Evolutionary conservation across 2,113 vertebrate species (phyloP), one percentile per base, ranked within the genome.

Genomic region (Centropus bengalensis): DNA sequence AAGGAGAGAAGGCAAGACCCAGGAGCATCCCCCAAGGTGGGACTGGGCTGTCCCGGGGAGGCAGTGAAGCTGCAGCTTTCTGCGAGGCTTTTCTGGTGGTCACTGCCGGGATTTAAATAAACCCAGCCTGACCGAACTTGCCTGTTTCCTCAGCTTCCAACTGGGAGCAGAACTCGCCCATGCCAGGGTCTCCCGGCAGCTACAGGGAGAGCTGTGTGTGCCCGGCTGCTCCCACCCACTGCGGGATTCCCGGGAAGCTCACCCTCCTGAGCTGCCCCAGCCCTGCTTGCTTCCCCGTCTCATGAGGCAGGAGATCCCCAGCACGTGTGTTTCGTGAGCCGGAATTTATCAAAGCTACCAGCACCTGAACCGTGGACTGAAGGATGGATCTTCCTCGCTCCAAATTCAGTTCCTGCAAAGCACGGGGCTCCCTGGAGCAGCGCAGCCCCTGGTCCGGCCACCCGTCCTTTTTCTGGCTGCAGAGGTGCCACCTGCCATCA

Each of bases 271-370:
- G 38, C 66, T 8, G 8, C 70, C 56, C 36, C 82, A 82, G 49
- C 66, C 62, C 67, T 10, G 3, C 13, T 4, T 8, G 14, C 42
- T 40, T 38, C 76, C 49, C 38, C 44, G 5, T 4, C 38, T 13
- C 75, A 8, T 2, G 1, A 14, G 1, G 5, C 15, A 13, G 59
- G 8, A 4, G 27, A 67, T 6, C 58, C 38, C 28, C 20, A 23
- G 23, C 42, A 13, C 56, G 3, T 0, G 0, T 4, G 16, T 38
- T 78, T n/a, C 38, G 0, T 0, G 4, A 33, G 14, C 42, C 47
- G 47, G n/a, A 52, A 40, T 38, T 74, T 13, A 38, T 5, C 6
- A 8, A n/a, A 1, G 2, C 9, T 9, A 51, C 33, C 76, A 76
- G 17, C 67, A 73, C 36, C 44, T 30, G 27, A 11, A 22, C 8